phyloP scores from a whole-genome alignment of 1,140 invertebrate genomes.

The Cyclargus thomasi region DNA sequence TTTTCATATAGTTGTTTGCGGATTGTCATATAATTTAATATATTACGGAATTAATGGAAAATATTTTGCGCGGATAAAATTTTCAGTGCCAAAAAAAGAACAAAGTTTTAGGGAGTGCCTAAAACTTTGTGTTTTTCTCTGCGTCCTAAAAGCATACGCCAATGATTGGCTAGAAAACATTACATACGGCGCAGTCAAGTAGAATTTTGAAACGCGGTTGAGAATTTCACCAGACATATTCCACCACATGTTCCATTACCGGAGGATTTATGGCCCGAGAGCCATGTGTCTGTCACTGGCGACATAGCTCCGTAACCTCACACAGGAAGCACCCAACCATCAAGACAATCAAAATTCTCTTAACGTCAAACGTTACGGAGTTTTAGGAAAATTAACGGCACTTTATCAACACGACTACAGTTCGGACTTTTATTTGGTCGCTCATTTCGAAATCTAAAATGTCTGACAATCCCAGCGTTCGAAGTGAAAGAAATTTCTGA shows the following conservation, averaged over 20 bases:
- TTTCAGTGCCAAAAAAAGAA: no score
- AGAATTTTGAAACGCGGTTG: not conserved
- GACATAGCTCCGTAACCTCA: not conserved
- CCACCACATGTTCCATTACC: not conserved
- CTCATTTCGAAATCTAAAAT: not conserved
- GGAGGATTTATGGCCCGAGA: not conserved
- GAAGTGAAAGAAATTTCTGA: no score
- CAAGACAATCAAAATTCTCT: constrained; percentile 5
- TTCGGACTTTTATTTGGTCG: not conserved
- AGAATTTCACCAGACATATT: not conserved
- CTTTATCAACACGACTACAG: not conserved
- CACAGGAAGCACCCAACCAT: constrained; percentile 8
- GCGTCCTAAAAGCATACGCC: no score
- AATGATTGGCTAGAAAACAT: no score
- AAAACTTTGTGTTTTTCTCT: no score
- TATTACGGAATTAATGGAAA: no score
- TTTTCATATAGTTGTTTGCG: no score
- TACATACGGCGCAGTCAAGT: no score
- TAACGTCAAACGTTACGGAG: not conserved
- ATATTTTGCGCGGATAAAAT: no score
- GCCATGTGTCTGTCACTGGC: not conserved
- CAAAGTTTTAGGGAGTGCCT: no score
- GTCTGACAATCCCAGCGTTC: no score
- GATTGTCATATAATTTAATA: no score
- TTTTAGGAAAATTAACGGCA: not conserved